Evolutionary conservation across 2,113 vertebrate species (phyloP).

Genomic region (Prinia subflava): DNA sequence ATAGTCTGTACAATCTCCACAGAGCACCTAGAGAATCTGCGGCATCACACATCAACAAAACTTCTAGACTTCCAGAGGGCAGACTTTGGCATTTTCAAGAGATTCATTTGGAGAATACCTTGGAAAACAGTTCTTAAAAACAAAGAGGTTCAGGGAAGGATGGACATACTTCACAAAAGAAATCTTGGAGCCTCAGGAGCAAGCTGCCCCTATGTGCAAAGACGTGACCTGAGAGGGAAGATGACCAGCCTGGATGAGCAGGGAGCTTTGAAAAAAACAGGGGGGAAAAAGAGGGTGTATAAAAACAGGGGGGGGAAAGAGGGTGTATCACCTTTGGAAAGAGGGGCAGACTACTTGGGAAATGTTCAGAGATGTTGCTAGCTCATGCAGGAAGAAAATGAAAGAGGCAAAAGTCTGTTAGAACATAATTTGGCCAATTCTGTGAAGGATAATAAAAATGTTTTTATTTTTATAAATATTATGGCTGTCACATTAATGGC

Average conservation of each 20-base stretch:
- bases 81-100: neutral
- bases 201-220: neutral
- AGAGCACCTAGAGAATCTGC: neutral
- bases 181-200: neutral
- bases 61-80: neutral
- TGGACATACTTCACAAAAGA: neutral
- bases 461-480: neutral
- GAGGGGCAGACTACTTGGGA: neutral
- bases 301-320: neutral
- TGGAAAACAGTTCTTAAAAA: neutral
- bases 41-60: neutral
- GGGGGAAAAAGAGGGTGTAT: neutral
- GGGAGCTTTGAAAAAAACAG: neutral
- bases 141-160: neutral
- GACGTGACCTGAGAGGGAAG: neutral
- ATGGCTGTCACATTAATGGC: neutral
- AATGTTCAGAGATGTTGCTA: neutral
- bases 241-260: neutral
- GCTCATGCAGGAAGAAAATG: neutral
- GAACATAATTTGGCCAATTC: neutral
- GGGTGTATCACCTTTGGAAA: neutral
- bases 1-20: neutral
- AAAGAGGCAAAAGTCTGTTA: neutral
- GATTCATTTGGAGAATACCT: neutral
- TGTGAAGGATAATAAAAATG: neutral